These are phyloP conservation scores for Bolborhynchus lineola DNA, from an alignment of 2,113 vertebrate genomes.

Conservation along the genomic window DNA sequence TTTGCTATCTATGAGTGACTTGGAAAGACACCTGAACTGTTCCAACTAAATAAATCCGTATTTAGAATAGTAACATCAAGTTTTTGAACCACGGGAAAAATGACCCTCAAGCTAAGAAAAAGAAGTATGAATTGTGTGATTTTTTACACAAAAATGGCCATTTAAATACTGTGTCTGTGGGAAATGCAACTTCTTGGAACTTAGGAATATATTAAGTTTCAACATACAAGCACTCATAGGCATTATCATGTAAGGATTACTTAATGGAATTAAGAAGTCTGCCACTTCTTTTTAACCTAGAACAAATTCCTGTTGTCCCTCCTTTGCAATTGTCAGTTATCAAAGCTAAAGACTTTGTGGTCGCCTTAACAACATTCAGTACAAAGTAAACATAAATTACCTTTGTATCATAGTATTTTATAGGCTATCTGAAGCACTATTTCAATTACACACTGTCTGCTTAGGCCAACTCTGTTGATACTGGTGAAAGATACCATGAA, in stretches of 20 bases:
- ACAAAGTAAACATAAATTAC: background rate
- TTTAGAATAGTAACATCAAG: background rate
- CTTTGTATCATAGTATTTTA: background rate
- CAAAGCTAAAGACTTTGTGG: background rate
- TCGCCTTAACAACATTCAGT: background rate
- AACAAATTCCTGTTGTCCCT: background rate
- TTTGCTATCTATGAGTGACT: background rate
- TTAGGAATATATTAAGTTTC: background rate
- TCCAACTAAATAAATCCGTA: background rate
- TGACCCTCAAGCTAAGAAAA: background rate
- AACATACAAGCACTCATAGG: background rate
- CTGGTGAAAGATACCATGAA: background rate
- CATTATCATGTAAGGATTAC: background rate
- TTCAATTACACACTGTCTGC: background rate
- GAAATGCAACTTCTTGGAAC: background rate
- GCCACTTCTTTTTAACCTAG: background rate
- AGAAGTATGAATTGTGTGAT: background rate
- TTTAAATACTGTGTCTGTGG: background rate
- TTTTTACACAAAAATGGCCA: background rate
- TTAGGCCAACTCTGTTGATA: background rate
- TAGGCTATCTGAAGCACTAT: background rate
- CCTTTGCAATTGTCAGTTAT: background rate
- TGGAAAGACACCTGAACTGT: background rate
- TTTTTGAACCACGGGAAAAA: background rate
- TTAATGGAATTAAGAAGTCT: background rate